A percentile compares a stretch with the other conserved stretches of the same genome.
Conservation (phyloP, 2,888 invertebrate genomes). For the Cryptocephalus moraei region DNA sequence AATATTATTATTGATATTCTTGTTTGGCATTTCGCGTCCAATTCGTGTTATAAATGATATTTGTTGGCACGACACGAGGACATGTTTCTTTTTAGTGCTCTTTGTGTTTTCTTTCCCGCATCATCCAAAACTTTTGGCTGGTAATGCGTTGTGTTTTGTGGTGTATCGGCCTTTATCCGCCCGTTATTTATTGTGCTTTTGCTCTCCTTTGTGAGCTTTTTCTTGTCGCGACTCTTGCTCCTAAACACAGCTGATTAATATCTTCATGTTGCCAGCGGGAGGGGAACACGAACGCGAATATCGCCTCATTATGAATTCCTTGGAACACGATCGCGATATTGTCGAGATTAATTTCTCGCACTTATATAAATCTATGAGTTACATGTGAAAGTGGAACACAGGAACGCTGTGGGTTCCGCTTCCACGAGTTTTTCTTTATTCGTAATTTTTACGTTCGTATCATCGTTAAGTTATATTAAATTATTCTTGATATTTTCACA, state of each 20-base stretch:
- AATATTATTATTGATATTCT: conserved; percentile 39
- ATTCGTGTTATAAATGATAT: conserved; percentile 37
- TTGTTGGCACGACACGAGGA: conserved; percentile 33
- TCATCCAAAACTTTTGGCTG: conserved; percentile 15
- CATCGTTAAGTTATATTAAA: too few relatives aligned
- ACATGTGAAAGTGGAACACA: too few relatives aligned
- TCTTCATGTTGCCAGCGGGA: conserved; percentile 11
- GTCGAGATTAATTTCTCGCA: too few relatives aligned
- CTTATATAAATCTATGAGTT: too few relatives aligned
- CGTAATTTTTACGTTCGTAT: too few relatives aligned
- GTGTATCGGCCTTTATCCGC: conserved; percentile 14
- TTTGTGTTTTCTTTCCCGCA: conserved; percentile 16
- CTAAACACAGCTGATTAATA: conserved; percentile 13
- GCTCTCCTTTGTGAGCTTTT: background rate
- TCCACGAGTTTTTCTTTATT: too few relatives aligned
- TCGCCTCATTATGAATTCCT: too few relatives aligned
- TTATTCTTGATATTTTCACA: too few relatives aligned
- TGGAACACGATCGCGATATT: too few relatives aligned
- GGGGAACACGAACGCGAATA: conserved; percentile 1
- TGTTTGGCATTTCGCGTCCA: conserved; percentile 35
- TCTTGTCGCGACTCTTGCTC: too few relatives aligned
- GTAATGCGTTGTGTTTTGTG: conserved; percentile 17
- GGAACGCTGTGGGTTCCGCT: too few relatives aligned
- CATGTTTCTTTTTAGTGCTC: conserved; percentile 27
- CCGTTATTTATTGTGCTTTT: conserved; percentile 18